Base-by-base conservation (phyloP, 2,888 invertebrate genomes). In the Brachylomia viminalis region DNA sequence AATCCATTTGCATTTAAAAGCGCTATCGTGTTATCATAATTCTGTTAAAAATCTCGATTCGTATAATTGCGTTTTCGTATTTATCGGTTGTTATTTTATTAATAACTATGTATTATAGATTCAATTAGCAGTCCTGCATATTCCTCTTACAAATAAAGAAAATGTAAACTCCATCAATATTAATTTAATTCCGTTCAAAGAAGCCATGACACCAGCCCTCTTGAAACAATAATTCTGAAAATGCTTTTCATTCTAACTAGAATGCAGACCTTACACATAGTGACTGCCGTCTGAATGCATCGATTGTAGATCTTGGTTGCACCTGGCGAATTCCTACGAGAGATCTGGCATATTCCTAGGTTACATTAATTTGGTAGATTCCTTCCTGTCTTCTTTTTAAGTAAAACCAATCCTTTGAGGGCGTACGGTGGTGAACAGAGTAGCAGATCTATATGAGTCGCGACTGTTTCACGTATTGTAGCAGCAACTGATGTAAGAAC, bases 381-480 rank as follows among this genome's bases (percentile, higher is more conserved):
- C 15, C n/a, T 65, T 47, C 15, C n/a, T 47, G 13, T 23, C 6
- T 45, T 27, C 15, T 30, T 49, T 15, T n/a, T 27, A 10, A 10
- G 11, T 27, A 3, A n/a, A 1, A 47, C 7, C 13, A 45, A 17
- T 38, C 13, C 15, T 47, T 15, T 27, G 33, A 30, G n/a, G 56
- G 10, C 5, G 17, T 33, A 1, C 17, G 23, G 59, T 38, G n/a
- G n/a, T 54, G 10, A 47, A 52, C 20, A 56, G 47, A n/a, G 62
- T 23, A 3, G 30, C 17, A 54, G 52, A 38, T 56, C 58, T 88
- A 99, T 90, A 99, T 99, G 86, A 99, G 98, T 86, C 99, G 96
- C 64, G 98, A 98, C 91, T 98, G 98, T 91, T 98, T 98, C 86
- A 99, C 96, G 95, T 99, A 99, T 90, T 98, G 98, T 77, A 98